Conservation (phyloP, 2,888 invertebrate species). For the Dasypolia templi region DNA sequence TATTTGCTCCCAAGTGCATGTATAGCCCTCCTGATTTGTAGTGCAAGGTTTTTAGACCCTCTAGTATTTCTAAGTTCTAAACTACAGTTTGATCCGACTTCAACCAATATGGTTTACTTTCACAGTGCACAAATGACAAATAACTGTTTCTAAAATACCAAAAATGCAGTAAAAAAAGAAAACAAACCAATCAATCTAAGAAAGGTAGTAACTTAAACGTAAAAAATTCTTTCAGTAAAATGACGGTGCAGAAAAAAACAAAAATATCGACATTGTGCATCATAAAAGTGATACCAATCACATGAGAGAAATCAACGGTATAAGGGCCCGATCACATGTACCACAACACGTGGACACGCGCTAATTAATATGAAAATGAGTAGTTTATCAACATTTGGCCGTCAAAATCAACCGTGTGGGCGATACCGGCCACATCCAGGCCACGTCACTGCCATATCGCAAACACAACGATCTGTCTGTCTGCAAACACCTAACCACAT, state of each 20-base stretch:
- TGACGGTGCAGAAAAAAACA: constrained; percentile 24
- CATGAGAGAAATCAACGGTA: constrained; percentile 34
- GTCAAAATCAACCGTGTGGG: not conserved
- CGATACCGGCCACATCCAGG: not conserved
- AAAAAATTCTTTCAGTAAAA: not conserved
- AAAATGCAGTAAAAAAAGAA: not conserved
- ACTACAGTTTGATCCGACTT: constrained; percentile 34
- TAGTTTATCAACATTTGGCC: not conserved
- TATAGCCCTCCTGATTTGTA: not conserved
- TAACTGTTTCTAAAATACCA: not conserved
- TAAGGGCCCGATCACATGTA: not conserved
- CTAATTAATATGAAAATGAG: not conserved
- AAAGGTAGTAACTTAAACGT: not conserved
- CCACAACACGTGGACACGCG: not conserved
- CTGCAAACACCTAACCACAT: not conserved
- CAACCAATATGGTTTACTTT: constrained; percentile 44
- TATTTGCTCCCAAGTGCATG: no score
- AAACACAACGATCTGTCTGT: not conserved
- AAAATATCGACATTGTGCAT: constrained; percentile 46
- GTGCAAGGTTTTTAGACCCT: not conserved
- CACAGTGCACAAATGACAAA: constrained; percentile 50
- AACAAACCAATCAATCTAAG: not conserved
- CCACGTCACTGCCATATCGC: not conserved
- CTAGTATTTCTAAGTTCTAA: constrained; percentile 5
- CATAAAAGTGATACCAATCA: constrained; percentile 45